These are phyloP conservation scores for Pseudanteris insignis DNA, from an alignment of 2,888 invertebrate species.

Conservation along the genomic window DNA sequence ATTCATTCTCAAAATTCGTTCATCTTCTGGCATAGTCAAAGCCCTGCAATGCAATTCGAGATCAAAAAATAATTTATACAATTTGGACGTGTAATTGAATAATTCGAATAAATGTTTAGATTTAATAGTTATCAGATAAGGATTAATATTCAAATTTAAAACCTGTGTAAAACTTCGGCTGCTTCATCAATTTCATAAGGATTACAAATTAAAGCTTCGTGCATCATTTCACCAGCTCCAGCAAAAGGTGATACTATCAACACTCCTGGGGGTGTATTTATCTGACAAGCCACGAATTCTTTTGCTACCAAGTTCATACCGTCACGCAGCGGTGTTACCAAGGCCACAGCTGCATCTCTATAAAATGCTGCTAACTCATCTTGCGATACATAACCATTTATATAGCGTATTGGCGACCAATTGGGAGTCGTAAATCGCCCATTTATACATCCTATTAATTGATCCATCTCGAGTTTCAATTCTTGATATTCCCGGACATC, in stretches of 20 bases:
- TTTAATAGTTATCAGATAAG: too few relatives aligned
- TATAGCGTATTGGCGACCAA: constrained; percentile 92
- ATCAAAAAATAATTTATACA: background rate
- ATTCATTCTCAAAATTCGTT: constrained; percentile 86
- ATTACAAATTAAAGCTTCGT: constrained; percentile 88
- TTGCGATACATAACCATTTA: constrained; percentile 88
- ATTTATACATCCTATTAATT: constrained; percentile 86
- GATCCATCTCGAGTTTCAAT: constrained; percentile 90
- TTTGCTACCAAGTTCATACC: constrained; percentile 94
- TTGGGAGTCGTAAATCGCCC: constrained; percentile 89
- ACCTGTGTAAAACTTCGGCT: constrained; percentile 85
- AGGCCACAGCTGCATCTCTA: constrained; percentile 84
- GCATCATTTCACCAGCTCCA: constrained; percentile 93
- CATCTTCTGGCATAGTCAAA: constrained; percentile 89
- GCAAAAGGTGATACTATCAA: constrained; percentile 90
- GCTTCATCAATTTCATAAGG: constrained; percentile 89
- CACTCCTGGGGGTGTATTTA: constrained; percentile 85
- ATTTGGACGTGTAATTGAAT: too few relatives aligned
- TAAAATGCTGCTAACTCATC: constrained; percentile 88
- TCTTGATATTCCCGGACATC: constrained; percentile 92
- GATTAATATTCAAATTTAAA: too few relatives aligned
- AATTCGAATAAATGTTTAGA: too few relatives aligned
- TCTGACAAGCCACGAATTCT: constrained; percentile 92
- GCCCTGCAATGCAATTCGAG: constrained; percentile 73
- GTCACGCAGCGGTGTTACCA: constrained; percentile 87